Conservation (phyloP, 1,140 invertebrate species). For the Euwallacea similis region DNA sequence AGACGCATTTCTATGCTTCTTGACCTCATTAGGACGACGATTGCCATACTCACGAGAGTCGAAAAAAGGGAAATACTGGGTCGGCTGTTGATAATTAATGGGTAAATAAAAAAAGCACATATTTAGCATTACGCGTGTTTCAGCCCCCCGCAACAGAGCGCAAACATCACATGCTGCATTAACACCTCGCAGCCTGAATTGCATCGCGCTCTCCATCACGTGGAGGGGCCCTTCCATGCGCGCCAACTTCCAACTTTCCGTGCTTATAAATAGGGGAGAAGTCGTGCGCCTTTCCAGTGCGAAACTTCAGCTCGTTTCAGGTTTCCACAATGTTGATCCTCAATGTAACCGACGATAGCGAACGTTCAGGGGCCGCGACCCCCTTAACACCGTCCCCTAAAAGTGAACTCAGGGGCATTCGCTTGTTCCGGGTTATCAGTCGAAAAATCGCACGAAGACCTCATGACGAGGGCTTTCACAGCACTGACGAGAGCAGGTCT, state of each 20-base stretch:
- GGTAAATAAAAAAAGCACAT: too few relatives aligned
- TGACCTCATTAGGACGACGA: too few relatives aligned
- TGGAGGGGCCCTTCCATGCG: constrained; percentile 22
- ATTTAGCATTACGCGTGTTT: too few relatives aligned
- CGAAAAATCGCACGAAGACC: constrained; percentile 60
- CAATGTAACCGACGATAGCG: constrained; percentile 7
- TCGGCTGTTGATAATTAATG: too few relatives aligned
- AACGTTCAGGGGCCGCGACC: constrained; percentile 41
- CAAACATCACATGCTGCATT: constrained; percentile 23
- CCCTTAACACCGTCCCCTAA: constrained; percentile 55
- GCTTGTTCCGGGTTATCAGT: constrained; percentile 64
- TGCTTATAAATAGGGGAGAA: constrained; percentile 8
- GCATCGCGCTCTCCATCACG: neutral
- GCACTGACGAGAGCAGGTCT: constrained; percentile 57
- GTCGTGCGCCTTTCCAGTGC: constrained; percentile 1
- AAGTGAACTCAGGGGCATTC: constrained; percentile 58
- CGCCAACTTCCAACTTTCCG: constrained; percentile 4
- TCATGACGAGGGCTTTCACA: constrained; percentile 54
- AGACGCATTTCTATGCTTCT: too few relatives aligned
- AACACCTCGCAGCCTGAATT: neutral
- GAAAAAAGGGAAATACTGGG: too few relatives aligned
- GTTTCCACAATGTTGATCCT: constrained; percentile 20
- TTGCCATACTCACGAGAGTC: too few relatives aligned
- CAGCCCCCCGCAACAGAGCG: neutral
- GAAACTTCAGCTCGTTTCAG: neutral